phyloP scores from a whole-genome alignment of 2,888 invertebrate species.

The Eupelmus urozonus region DNA sequence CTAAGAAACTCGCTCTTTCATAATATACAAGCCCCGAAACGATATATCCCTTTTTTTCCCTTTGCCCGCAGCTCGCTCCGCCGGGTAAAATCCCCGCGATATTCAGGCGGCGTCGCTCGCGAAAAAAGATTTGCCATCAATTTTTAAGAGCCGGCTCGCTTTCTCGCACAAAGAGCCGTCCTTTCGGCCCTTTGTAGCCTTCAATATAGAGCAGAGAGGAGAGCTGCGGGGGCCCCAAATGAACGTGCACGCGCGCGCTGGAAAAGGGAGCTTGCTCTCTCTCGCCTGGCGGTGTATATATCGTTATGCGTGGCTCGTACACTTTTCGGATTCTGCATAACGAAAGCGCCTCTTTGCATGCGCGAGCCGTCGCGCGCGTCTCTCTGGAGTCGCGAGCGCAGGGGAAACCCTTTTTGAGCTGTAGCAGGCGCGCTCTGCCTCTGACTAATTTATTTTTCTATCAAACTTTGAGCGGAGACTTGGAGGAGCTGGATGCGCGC shows the following conservation, averaged over 20 bases:
- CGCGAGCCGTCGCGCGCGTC: background rate
- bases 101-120: slow-evolving; percentile 17
- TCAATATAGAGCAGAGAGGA: no score
- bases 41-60: no score
- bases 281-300: background rate
- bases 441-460: slow-evolving; percentile 60
- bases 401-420: slow-evolving; percentile 28
- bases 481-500: background rate
- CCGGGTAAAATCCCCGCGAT: background rate
- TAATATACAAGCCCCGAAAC: no score
- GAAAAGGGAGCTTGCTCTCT: background rate
- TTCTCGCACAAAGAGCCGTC: background rate
- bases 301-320: slow-evolving; percentile 52
- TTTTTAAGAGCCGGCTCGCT: slow-evolving; percentile 39
- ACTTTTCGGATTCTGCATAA: slow-evolving; percentile 29
- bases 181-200: slow-evolving; percentile 42
- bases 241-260: no score
- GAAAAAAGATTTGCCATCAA: slow-evolving; percentile 47
- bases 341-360: slow-evolving; percentile 50
- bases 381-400: background rate
- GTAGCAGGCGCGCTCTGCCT: no score
- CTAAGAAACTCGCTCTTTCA: no score
- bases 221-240: no score
- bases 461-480: slow-evolving; percentile 54
- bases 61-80: background rate